Evolutionary conservation across 2,888 invertebrate species (phyloP).

Genomic region (Metallyticus violacea): DNA sequence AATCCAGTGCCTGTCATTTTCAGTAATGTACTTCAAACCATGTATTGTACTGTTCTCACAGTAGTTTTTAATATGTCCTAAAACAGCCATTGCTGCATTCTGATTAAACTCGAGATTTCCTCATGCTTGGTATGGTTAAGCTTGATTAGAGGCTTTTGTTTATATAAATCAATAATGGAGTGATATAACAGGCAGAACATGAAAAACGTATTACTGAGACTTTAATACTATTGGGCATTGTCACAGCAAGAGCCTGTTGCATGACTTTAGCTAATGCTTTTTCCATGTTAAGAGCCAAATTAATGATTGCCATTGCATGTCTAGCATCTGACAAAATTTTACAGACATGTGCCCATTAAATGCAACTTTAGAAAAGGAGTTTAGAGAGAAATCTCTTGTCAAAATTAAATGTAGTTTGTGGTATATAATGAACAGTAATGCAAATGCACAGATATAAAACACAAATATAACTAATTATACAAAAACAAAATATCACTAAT

Average conservation of each 20-base stretch:
- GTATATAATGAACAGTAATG: background rate
- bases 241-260: background rate
- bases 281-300: background rate
- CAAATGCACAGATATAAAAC: background rate
- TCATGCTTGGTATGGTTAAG: no score
- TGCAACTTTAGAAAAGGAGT: no score
- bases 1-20: background rate
- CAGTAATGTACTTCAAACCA: constrained; percentile 7
- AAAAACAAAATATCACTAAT: no score
- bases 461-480: background rate
- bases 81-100: background rate
- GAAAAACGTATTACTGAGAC: no score
- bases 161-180: background rate
- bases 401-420: background rate
- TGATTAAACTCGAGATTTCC: no score
- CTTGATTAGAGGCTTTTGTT: no score
- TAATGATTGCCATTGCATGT: background rate
- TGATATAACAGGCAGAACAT: background rate
- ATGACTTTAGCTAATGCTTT: background rate
- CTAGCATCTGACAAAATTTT: background rate
- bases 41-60: constrained; percentile 5
- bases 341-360: background rate
- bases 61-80: background rate
- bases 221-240: background rate
- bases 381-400: background rate